Evolutionary conservation across 2,113 vertebrate genomes (phyloP), one percentile per base, ranked within the genome.

Genomic region (Vicugna pacos): DNA sequence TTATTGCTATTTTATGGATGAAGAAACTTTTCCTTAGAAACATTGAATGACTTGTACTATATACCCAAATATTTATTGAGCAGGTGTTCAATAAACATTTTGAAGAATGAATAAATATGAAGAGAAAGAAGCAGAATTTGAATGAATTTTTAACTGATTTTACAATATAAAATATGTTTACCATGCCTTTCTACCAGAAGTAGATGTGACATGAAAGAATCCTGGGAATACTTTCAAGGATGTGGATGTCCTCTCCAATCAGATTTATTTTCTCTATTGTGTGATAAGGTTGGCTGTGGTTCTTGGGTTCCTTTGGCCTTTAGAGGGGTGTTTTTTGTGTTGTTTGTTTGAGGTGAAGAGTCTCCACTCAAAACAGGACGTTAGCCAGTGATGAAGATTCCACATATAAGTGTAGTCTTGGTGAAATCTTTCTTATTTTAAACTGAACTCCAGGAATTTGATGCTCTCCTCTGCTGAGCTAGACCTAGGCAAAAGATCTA

Each of bases 401-500:
- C 38, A 77, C 60, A 82, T 64, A 62, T 48, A 60, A 67, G 42
- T 91, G 17, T 67, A 75, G 16, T 76, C 35, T 94, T 81, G 84
- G 56, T 90, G 38, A 87, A n/a, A 87, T 80, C 56, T 80, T 93
- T 96, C 69, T n/a, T 80, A 30, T 89, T 91, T 92, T 93, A 19
- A 85, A 54, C 28, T 85, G 42, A 91, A 84, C 42, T 58, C n/a
- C 16, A 70, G 77, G 76, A 95, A 8, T 92, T 93, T 94, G 92
- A 46, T 60, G 69, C 8, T 89, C 13, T 62, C 46, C 42, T 94
- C 64, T 80, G 19, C 11, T 89, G 38, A 94, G 22, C n/a, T 90
- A 75, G 12, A 92, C 13, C 32, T 81, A 92, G 8, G 30, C 35
- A 64, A 70, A 95, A 70, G 26, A 64, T 60, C 38, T 90, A 65